These are phyloP conservation scores for Gymnorhina tibicen DNA, from an alignment of 2,113 vertebrate genomes.

Conservation along the genomic window DNA sequence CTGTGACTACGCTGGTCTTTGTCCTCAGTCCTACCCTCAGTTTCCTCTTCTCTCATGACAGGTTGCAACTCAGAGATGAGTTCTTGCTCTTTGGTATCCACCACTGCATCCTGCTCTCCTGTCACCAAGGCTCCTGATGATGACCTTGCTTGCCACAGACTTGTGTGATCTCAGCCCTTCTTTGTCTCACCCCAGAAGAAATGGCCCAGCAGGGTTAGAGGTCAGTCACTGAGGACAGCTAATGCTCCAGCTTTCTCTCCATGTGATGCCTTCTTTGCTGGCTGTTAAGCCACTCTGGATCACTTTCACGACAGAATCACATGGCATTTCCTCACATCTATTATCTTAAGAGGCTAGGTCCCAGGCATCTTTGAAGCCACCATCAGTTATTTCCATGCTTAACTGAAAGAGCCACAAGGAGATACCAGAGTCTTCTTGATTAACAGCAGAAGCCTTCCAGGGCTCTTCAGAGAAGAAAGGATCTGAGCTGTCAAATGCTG, in stretches of 20 bases:
- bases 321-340: not conserved
- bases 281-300: not conserved
- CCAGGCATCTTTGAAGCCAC: not conserved
- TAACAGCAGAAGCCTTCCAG: not conserved
- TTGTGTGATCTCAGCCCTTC: not conserved
- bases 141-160: not conserved
- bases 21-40: not conserved
- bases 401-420: not conserved
- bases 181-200: not conserved
- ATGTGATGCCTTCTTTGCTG: not conserved
- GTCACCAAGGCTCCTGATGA: not conserved
- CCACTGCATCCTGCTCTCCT: not conserved
- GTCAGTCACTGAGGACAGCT: not conserved
- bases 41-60: not conserved
- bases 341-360: not conserved
- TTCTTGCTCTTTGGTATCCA: not conserved
- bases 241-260: not conserved
- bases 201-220: not conserved
- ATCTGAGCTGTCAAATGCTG: not conserved
- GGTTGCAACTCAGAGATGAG: fast-evolving
- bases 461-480: not conserved
- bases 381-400: not conserved
- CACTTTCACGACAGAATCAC: not conserved
- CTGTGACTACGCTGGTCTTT: not conserved
- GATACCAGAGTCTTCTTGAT: not conserved